These are phyloP conservation scores for Dicerorhinus sumatrensis DNA, from an alignment of 2,113 vertebrate species.

Conservation along the genomic window DNA sequence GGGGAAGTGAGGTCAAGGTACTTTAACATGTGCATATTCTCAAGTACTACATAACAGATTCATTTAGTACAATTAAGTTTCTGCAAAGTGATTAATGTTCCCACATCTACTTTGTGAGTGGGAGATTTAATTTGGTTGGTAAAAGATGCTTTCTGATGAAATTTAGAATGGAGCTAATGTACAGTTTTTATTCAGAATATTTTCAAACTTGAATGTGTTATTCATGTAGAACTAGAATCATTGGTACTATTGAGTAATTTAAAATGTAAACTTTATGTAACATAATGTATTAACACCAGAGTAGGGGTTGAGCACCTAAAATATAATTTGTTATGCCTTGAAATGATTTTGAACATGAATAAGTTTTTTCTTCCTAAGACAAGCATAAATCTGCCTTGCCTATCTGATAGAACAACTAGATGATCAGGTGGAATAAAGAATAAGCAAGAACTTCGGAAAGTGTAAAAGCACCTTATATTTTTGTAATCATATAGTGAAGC, in stretches of 20 bases:
- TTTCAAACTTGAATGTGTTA: slow-evolving; percentile 23
- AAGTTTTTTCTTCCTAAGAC: not conserved
- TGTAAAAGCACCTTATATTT: not conserved
- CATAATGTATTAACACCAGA: not conserved
- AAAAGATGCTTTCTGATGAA: slow-evolving; percentile 7
- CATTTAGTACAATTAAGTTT: slow-evolving; percentile 29
- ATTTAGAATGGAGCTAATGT: not conserved
- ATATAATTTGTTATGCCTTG: not conserved
- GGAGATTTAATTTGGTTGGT: slow-evolving; percentile 10
- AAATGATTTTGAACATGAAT: slow-evolving; percentile 20
- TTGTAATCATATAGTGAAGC: not conserved
- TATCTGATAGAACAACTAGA: not conserved
- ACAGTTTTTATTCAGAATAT: slow-evolving; percentile 30
- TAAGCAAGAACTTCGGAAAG: not conserved
- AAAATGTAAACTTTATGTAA: slow-evolving; percentile 7
- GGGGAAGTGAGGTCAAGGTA: not conserved
- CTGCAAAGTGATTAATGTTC: not conserved
- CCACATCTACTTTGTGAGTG: not conserved
- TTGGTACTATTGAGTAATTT: slow-evolving; percentile 15
- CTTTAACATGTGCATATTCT: slow-evolving; percentile 9
- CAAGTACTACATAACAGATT: not conserved
- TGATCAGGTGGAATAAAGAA: slow-evolving; percentile 27
- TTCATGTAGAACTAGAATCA: not conserved
- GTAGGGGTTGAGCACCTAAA: not conserved
- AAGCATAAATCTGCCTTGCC: not conserved